Percentiles rank a stretch among this genome's conserved stretches.
Evolutionary conservation across 53 echinoderm and acorn worm genomes (phyloP).

Genomic region (Paelopatides confundens): DNA sequence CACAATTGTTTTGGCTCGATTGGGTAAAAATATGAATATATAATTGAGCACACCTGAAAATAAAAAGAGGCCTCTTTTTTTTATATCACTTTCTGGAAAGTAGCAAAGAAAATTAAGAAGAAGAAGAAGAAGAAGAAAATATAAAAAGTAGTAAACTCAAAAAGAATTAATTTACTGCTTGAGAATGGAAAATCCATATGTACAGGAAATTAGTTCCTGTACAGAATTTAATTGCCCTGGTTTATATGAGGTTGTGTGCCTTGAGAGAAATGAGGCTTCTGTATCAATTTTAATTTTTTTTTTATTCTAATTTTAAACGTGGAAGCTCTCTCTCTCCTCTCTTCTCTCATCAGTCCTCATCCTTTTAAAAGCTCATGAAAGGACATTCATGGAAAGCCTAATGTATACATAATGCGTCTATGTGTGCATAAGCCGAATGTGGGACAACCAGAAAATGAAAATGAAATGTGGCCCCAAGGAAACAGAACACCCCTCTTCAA

Average conservation of each 20-base stretch:
- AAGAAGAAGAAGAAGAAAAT: background rate
- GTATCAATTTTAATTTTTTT: slow-evolving; percentile 53
- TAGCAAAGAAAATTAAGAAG: background rate
- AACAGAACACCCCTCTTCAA: slow-evolving; percentile 42
- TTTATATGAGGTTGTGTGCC: slow-evolving; percentile 17
- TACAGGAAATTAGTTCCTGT: slow-evolving; percentile 54
- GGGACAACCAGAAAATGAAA: slow-evolving; percentile 44
- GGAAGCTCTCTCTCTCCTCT: slow-evolving; percentile 12
- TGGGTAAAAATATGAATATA: slow-evolving; percentile 52
- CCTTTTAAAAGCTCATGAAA: background rate
- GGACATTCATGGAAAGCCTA: slow-evolving; percentile 28
- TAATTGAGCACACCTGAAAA: slow-evolving; percentile 57
- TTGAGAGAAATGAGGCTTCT: slow-evolving; percentile 30
- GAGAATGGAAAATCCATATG: slow-evolving; percentile 42
- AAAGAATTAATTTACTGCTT: slow-evolving; percentile 28
- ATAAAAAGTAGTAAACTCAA: background rate
- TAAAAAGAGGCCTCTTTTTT: slow-evolving; percentile 44
- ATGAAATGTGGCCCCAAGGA: slow-evolving; percentile 48
- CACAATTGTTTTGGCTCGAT: slow-evolving; percentile 53
- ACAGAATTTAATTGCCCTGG: slow-evolving; percentile 53
- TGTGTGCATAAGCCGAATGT: slow-evolving; percentile 36
- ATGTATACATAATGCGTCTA: slow-evolving; percentile 47
- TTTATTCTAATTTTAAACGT: background rate
- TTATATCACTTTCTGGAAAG: background rate
- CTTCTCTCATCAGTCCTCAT: background rate